Conservation (phyloP, 2,888 invertebrate species). For the Rhaphigaster nebulosa region DNA sequence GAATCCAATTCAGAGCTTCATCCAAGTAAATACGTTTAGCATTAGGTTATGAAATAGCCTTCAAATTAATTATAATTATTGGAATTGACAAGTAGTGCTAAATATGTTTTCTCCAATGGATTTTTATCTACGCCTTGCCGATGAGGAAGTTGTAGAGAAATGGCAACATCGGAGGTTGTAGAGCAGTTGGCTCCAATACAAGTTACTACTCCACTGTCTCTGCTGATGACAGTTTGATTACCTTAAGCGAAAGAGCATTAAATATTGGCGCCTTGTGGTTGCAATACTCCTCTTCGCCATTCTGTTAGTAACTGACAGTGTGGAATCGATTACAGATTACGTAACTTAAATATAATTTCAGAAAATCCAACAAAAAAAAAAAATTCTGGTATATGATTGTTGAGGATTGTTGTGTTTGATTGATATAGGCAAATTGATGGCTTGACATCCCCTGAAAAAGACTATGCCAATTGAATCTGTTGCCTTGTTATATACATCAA, state of each 20-base stretch:
- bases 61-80: no score
- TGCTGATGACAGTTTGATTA: conserved; percentile 25
- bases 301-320: background rate
- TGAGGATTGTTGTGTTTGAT: background rate
- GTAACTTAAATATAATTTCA: background rate
- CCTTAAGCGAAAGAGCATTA: background rate
- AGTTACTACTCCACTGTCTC: conserved; percentile 20
- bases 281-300: background rate
- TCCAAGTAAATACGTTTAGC: no score
- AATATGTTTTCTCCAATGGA: no score
- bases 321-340: background rate
- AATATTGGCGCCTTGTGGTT: background rate
- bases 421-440: background rate
- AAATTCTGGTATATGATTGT: background rate
- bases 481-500: background rate
- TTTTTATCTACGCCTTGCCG: no score
- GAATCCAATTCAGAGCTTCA: no score
- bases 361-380: background rate
- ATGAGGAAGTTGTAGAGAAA: no score
- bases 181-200: background rate
- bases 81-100: no score
- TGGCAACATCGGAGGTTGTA: background rate
- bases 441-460: background rate
- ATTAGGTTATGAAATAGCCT: no score
- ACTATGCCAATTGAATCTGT: background rate